These are phyloP conservation scores for Hyposoter dolosus DNA, from an alignment of 2,888 invertebrate genomes.

Conservation along the genomic window DNA sequence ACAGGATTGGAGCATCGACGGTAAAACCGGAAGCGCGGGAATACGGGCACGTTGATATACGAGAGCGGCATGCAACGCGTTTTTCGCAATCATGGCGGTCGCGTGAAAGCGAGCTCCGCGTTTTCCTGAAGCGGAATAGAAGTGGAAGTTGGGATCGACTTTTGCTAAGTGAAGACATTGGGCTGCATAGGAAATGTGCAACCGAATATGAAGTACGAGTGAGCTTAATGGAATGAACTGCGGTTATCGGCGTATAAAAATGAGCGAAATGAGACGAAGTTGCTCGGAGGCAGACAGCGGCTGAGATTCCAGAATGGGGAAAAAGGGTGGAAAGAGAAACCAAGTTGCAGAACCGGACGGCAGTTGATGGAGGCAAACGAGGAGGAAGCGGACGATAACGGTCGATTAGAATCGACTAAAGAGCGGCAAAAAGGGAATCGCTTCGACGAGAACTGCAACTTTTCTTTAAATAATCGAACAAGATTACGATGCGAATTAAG, in stretches of 20 bases:
- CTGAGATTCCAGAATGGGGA: not conserved
- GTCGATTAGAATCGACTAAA: not conserved
- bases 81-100: conserved; percentile 36
- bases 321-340: not conserved
- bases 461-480: not conserved
- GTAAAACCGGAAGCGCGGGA: conserved; percentile 64
- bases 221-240: not conserved
- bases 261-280: not conserved
- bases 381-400: not conserved
- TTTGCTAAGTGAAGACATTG: conserved; percentile 30
- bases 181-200: conserved; percentile 24
- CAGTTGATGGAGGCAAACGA: not conserved
- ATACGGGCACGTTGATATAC: conserved; percentile 41
- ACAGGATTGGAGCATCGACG: conserved; percentile 49
- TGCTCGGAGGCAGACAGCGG: not conserved
- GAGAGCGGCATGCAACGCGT: conserved; percentile 43
- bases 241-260: not conserved
- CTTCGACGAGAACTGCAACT: not conserved
- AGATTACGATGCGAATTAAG: not conserved
- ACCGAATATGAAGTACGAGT: conserved; percentile 3
- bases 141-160: conserved; percentile 52
- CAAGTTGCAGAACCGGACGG: not conserved
- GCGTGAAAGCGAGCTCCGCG: conserved; percentile 60
- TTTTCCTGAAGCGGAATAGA: conserved; percentile 33
- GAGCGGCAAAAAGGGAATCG: not conserved